Percentiles rank a stretch among this genome's conserved stretches.
Conservation (phyloP, 2,888 invertebrate species). For the Podabrus alpinus region DNA sequence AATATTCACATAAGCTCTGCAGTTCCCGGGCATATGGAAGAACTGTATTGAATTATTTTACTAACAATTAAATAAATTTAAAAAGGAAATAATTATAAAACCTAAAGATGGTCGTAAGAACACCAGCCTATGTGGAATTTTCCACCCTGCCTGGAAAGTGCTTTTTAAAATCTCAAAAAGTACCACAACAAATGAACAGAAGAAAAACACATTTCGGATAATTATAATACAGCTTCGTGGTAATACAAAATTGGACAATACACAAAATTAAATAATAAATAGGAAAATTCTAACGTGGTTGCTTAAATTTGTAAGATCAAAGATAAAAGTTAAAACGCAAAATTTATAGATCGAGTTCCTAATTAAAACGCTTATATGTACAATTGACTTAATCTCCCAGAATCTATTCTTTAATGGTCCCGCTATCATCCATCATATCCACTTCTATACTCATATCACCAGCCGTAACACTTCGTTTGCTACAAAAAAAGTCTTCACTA, state of each 20-base stretch:
- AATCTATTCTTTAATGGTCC: background rate
- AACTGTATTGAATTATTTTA: too few species aligned
- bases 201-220: background rate
- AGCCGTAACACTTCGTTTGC: slow-evolving; percentile 9
- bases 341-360: background rate
- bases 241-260: background rate
- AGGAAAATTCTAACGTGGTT: background rate
- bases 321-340: background rate
- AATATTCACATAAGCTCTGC: too few species aligned
- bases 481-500: slow-evolving; percentile 11
- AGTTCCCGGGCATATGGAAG: too few species aligned
- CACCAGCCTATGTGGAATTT: too few species aligned
- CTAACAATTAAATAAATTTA: too few species aligned
- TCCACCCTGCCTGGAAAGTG: too few species aligned
- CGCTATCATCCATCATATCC: slow-evolving; percentile 43
- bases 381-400: background rate
- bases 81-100: too few species aligned
- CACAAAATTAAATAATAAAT: background rate
- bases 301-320: background rate
- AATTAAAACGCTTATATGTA: background rate
- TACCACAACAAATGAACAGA: too few species aligned
- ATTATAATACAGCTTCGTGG: background rate
- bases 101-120: too few species aligned
- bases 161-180: too few species aligned
- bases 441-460: slow-evolving; percentile 39